A percentile compares a stretch with the other conserved stretches of the same genome.
These are phyloP conservation scores for Drosophila sechellia DNA, from an alignment of 1,140 invertebrate genomes.

Conservation along the genomic window DNA sequence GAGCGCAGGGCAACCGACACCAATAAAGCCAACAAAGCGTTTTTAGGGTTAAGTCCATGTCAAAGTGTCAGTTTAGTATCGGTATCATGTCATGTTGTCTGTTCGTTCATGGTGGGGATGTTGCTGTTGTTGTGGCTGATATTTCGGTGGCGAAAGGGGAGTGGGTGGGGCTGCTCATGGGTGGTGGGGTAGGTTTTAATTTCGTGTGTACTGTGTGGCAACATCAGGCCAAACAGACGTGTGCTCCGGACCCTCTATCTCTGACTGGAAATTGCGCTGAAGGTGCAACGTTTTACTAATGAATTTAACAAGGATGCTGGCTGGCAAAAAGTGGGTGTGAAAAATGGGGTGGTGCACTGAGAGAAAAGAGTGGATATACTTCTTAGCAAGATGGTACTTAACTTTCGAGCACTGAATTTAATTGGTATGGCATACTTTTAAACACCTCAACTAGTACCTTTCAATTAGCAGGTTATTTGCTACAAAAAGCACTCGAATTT, in stretches of 20 bases:
- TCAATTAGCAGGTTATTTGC: not conserved
- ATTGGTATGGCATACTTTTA: not conserved
- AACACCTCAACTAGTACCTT: no score
- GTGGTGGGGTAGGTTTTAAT: conserved; percentile 64
- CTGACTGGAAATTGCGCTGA: conserved; percentile 46
- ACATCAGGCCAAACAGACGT: conserved; percentile 79
- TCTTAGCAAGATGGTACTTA: no score
- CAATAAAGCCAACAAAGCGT: conserved; percentile 83
- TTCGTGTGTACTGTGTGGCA: conserved; percentile 70
- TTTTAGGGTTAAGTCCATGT: conserved; percentile 84
- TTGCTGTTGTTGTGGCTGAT: conserved; percentile 11
- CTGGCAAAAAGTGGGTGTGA: conserved; percentile 9
- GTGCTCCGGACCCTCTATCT: conserved; percentile 36
- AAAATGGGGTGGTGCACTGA: conserved; percentile 14
- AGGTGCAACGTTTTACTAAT: conserved; percentile 81
- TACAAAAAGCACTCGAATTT: not conserved
- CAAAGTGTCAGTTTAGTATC: conserved; percentile 85
- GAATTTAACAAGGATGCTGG: conserved; percentile 77
- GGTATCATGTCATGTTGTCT: conserved; percentile 84
- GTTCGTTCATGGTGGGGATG: conserved; percentile 32
- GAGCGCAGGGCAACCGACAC: conserved; percentile 69
- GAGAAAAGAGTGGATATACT: not conserved
- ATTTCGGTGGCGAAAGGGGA: not conserved
- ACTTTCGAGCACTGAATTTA: no score
- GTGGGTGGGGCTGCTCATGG: not conserved